phyloP scores from a whole-genome alignment of 2,113 vertebrate species.

The Spea multiplicata region DNA sequence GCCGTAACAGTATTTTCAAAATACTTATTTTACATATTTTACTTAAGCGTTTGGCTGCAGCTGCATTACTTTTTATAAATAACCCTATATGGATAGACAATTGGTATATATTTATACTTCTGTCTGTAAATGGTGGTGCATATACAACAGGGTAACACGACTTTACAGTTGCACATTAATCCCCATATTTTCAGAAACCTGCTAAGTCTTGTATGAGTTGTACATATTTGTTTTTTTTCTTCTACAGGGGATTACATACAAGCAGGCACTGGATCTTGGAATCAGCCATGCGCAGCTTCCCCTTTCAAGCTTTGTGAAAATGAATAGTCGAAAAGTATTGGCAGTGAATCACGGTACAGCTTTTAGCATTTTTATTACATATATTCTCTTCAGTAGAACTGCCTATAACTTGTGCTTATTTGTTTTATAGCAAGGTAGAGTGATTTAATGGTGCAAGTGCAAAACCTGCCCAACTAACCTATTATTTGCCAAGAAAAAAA shows the following conservation, averaged over 20 bases:
- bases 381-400: no score
- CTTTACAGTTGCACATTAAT: background rate
- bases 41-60: no score
- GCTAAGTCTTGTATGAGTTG: background rate
- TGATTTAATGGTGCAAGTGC: no score
- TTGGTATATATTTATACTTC: background rate
- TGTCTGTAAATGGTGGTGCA: background rate
- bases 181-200: background rate
- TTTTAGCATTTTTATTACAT: no score
- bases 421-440: no score
- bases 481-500: no score
- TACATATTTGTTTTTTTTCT: constrained; percentile 18
- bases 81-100: no score
- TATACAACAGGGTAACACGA: background rate
- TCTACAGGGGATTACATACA: constrained; percentile 83
- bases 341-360: constrained; percentile 89
- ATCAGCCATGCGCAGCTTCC: constrained; percentile 91
- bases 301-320: constrained; percentile 87
- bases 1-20: no score
- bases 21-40: no score
- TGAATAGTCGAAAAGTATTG: constrained; percentile 96
- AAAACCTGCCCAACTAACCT: no score
- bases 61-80: no score
- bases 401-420: no score
- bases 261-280: constrained; percentile 78